These are phyloP conservation scores for Ptilonorhynchus violaceus DNA, from an alignment of 2,113 vertebrate genomes.

Conservation along the genomic window DNA sequence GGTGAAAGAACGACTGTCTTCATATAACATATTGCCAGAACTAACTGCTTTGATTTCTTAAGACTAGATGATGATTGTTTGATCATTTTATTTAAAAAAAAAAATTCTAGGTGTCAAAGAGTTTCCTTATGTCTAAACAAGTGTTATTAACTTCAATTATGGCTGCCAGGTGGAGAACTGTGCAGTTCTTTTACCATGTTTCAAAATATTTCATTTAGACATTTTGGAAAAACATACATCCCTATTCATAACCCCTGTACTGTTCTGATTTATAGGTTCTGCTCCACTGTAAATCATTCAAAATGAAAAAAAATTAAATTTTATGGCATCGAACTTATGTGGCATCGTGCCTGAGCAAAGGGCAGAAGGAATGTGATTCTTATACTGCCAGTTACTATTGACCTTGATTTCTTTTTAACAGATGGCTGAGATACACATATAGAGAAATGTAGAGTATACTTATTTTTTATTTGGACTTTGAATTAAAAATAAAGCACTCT, in stretches of 20 bases:
- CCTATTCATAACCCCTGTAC: conserved; percentile 86
- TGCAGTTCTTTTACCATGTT: conserved; percentile 79
- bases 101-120: conserved; percentile 82
- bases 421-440: conserved; percentile 27
- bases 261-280: conserved; percentile 87
- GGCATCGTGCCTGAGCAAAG: conserved; percentile 72
- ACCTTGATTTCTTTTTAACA: conserved; percentile 54
- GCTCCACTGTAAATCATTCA: conserved; percentile 79
- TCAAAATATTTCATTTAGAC: conserved; percentile 88
- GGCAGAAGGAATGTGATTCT: conserved; percentile 70
- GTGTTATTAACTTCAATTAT: conserved; percentile 90
- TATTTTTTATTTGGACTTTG: conserved; percentile 52
- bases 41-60: conserved; percentile 78
- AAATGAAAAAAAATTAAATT: conserved; percentile 79
- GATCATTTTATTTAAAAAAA: conserved; percentile 83
- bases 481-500: conserved; percentile 45
- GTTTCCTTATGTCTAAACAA: conserved; percentile 84
- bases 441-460: conserved; percentile 26
- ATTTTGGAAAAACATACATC: conserved; percentile 90
- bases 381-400: conserved; percentile 70
- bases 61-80: conserved; percentile 81
- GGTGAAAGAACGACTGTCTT: conserved; percentile 70
- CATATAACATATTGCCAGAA: conserved; percentile 70
- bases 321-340: conserved; percentile 73
- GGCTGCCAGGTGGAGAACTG: conserved; percentile 86